Conservation (phyloP, 2,888 invertebrate genomes). For the Galerucella nymphaeae region DNA sequence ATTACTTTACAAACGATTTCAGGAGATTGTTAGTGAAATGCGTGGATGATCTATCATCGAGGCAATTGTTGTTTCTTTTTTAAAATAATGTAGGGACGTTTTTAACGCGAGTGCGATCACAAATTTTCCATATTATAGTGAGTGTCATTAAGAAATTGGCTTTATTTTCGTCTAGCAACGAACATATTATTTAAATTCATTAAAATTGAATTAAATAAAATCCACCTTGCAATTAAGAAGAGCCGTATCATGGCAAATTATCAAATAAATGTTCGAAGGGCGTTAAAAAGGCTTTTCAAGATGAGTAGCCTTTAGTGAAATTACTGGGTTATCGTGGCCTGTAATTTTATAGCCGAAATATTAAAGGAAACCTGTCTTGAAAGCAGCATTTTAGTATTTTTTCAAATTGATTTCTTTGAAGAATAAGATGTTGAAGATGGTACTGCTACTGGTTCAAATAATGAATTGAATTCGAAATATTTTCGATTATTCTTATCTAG, state of each 20-base stretch:
- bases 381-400: constrained; percentile 55
- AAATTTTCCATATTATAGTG: too few species aligned
- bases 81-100: constrained; percentile 9
- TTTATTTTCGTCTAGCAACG: too few species aligned
- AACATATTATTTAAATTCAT: neutral
- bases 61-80: constrained; percentile 33
- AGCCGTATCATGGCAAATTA: constrained; percentile 50
- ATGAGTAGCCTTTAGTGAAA: constrained; percentile 60
- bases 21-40: constrained; percentile 39
- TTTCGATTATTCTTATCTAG: too few species aligned
- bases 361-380: constrained; percentile 46
- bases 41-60: constrained; percentile 39
- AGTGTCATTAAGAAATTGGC: too few species aligned
- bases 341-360: constrained; percentile 61
- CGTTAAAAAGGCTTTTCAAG: constrained; percentile 47
- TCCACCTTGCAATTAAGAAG: constrained; percentile 47
- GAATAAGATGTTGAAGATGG: neutral
- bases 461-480: too few species aligned
- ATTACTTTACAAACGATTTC: constrained; percentile 36
- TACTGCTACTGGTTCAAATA: neutral
- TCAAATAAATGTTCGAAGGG: constrained; percentile 37
- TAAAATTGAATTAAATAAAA: constrained; percentile 42
- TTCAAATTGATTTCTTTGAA: constrained; percentile 34
- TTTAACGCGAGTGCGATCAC: neutral
- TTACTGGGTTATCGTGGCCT: constrained; percentile 59